phyloP scores from a whole-genome alignment of 1,140 invertebrate genomes.

The Neodiprion pinetum region DNA sequence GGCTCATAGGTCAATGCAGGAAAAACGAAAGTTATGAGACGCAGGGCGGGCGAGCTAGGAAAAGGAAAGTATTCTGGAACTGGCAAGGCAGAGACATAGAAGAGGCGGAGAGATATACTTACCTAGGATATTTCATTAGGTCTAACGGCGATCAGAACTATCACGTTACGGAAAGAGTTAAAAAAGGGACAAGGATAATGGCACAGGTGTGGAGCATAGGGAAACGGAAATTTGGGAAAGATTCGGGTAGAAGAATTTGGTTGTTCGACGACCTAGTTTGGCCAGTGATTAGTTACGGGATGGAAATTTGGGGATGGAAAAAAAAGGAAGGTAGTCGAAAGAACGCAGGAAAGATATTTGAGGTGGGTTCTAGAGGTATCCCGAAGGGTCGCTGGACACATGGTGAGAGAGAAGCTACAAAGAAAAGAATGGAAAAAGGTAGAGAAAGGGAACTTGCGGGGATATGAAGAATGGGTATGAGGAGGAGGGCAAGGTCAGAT shows the following conservation, averaged over 20 bases:
- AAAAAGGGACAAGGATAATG: conserved; percentile 12
- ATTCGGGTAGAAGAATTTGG: not conserved
- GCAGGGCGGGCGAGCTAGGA: conserved; percentile 13
- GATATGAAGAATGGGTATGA: conserved; percentile 18
- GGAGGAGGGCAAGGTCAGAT: not conserved
- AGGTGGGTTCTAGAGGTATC: too few relatives aligned
- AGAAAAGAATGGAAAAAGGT: conserved; percentile 13
- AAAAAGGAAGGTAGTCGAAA: conserved; percentile 9
- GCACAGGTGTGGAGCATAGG: conserved; percentile 16
- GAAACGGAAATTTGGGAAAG: not conserved
- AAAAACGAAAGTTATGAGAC: conserved; percentile 23
- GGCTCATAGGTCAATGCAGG: conserved; percentile 17
- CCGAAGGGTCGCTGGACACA: too few relatives aligned
- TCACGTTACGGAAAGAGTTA: conserved; percentile 18
- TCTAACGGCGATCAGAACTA: conserved; percentile 19
- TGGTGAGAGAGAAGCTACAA: not conserved
- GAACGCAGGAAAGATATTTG: not conserved
- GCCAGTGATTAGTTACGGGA: too few relatives aligned
- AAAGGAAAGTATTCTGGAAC: conserved; percentile 12
- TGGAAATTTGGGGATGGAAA: not conserved
- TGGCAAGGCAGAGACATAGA: conserved; percentile 14
- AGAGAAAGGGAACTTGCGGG: conserved; percentile 10
- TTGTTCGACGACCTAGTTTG: conserved; percentile 15
- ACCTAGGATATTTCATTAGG: conserved; percentile 20
- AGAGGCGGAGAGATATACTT: conserved; percentile 15